Conservation (phyloP, 2,888 invertebrate species). For the Eristalinus sepulchralis region DNA sequence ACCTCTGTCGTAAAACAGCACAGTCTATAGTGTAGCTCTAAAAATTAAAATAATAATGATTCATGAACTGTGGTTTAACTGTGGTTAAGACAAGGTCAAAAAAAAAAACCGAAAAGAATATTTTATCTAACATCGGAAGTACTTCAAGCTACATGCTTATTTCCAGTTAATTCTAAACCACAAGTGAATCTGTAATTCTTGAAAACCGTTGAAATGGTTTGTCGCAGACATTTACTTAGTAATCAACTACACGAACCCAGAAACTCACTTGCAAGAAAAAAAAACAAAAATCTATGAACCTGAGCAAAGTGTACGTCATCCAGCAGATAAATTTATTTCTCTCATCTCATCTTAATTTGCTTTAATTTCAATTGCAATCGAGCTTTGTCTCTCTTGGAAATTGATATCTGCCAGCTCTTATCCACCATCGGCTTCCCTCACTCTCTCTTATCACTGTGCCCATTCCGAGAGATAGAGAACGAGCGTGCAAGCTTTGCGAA, state of each 20-base stretch:
- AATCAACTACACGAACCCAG: background rate
- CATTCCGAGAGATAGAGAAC: background rate
- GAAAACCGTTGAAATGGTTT: too few species aligned
- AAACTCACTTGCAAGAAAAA: background rate
- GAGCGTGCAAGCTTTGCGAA: background rate
- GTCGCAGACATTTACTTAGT: too few species aligned
- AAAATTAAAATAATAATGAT: too few species aligned
- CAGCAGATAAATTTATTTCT: conserved; percentile 12
- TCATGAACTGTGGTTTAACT: too few species aligned
- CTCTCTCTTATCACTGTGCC: background rate
- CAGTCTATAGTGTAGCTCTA: too few species aligned
- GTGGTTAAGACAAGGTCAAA: too few species aligned
- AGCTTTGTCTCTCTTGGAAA: conserved; percentile 6
- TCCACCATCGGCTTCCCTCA: background rate
- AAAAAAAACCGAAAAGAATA: too few species aligned
- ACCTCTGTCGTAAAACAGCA: too few species aligned
- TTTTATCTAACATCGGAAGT: too few species aligned
- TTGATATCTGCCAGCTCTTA: background rate
- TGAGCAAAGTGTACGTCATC: conserved; percentile 6
- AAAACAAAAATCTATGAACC: background rate
- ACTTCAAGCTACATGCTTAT: too few species aligned
- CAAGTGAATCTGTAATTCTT: too few species aligned
- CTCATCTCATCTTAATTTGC: conserved; percentile 18
- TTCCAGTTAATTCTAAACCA: too few species aligned
- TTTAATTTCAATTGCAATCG: conserved; percentile 27